Base-by-base conservation (phyloP, 2,113 vertebrate species). In the Grammomys dolichurus region DNA sequence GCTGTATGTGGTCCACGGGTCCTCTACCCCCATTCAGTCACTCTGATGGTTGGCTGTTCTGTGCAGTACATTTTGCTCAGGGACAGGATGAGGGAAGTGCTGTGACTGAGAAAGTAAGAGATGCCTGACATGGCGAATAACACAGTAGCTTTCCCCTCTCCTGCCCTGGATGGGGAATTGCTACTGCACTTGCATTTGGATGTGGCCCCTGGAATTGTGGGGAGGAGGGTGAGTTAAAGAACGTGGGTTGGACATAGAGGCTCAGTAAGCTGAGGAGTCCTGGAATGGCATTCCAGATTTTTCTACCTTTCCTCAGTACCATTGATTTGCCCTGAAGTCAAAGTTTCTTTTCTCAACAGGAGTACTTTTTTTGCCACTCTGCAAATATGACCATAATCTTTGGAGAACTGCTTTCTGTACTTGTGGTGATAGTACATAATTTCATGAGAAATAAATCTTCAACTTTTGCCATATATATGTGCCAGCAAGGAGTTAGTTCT, bases 311-410 rank as follows among this genome's bases (percentile, higher is more conserved):
- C 16, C 8, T 75, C 46, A 22, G 46, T 16, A n/a, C 14, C n/a
- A 3, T 11, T n/a, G 19, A 9, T 3, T 60, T 13, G 17, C 4
- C 58, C 89, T 48, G 12, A 40, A 82, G 9, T 40, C 26, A 28
- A 54, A 67, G 43, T n/a, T 81, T 87, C 43, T 69, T 82, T 86
- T 76, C 28, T 4, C 63, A 84, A 48, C 54, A 76, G 60, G n/a
- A 58, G 48, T 12, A 76, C 26, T 82, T 92, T 89, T 73, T 92
- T 73, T 60, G 51, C 78, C 63, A 36, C 58, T 91, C 89, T 87
- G 70, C 81, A 93, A 87, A 92, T 76, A 56, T 26, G 63, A 33
- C 7, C 36, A 33, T 7, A 36, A n/a, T 89, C 11, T 82, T 92
- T 92, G 67, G 73, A 28, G 75, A 77, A 48, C 48, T 89, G 28